A percentile compares a stretch with the other conserved stretches of the same genome.
These are phyloP conservation scores for Strix occidentalis DNA, from an alignment of 2,797 vertebrate species.

Conservation along the genomic window DNA sequence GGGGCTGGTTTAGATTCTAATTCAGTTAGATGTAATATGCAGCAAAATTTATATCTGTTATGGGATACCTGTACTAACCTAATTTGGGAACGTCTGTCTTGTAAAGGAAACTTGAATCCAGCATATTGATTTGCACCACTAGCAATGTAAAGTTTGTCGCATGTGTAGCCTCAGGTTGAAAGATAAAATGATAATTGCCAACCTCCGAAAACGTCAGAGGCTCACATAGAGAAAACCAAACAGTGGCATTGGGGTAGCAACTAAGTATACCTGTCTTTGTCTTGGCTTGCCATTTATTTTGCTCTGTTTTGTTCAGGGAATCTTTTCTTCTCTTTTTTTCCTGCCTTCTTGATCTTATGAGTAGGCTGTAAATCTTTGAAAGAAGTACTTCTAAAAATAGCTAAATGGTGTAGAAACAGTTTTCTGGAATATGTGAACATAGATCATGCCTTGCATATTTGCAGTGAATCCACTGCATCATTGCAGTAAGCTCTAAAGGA, in stretches of 20 bases:
- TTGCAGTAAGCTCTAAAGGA: background rate
- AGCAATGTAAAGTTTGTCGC: background rate
- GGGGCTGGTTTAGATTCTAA: background rate
- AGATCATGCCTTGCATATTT: background rate
- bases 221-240: background rate
- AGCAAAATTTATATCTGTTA: background rate
- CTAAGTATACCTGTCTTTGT: background rate
- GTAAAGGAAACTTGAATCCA: background rate
- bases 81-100: background rate
- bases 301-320: background rate
- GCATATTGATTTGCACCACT: background rate
- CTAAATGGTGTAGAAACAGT: background rate
- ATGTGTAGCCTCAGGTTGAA: background rate
- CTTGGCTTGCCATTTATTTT: background rate
- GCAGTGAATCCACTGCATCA: background rate
- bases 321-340: background rate
- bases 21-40: background rate
- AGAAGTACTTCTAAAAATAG: background rate
- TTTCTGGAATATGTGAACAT: background rate
- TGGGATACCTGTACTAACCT: background rate
- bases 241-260: background rate
- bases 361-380: background rate
- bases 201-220: background rate
- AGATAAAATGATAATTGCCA: background rate
- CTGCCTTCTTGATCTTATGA: background rate